Evolutionary conservation across 2,113 vertebrate species (phyloP).

Genomic region (Petaurus breviceps): DNA sequence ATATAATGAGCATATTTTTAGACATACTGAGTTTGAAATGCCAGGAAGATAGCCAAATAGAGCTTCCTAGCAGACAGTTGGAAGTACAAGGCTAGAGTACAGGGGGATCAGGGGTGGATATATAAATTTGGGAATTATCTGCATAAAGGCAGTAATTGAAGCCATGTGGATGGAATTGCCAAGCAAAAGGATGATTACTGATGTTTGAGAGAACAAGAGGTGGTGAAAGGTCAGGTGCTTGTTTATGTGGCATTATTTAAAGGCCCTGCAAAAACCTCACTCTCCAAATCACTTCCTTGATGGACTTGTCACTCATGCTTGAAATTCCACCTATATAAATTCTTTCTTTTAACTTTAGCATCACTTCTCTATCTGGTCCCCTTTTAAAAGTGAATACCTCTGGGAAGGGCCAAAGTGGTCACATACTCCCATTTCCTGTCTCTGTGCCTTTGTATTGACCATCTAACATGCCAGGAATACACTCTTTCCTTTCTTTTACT

Average conservation of each 20-base stretch:
- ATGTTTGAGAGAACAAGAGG: not conserved
- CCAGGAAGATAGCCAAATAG: not conserved
- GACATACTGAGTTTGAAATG: not conserved
- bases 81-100: not conserved
- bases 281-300: not conserved
- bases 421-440: not conserved
- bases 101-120: not conserved
- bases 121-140: not conserved
- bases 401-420: not conserved
- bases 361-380: slow-evolving; percentile 8
- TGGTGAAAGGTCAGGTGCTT: not conserved
- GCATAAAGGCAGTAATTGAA: not conserved
- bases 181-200: not conserved
- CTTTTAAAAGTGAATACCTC: slow-evolving; percentile 31
- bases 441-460: not conserved
- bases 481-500: not conserved
- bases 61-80: not conserved
- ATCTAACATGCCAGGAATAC: not conserved
- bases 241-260: not conserved
- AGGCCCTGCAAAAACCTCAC: not conserved
- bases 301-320: not conserved
- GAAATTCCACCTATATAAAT: not conserved
- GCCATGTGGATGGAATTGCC: not conserved
- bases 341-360: slow-evolving; percentile 26
- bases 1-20: not conserved